phyloP scores from a whole-genome alignment of 1,140 invertebrate species.

The Lepeophtheirus salmonis region DNA sequence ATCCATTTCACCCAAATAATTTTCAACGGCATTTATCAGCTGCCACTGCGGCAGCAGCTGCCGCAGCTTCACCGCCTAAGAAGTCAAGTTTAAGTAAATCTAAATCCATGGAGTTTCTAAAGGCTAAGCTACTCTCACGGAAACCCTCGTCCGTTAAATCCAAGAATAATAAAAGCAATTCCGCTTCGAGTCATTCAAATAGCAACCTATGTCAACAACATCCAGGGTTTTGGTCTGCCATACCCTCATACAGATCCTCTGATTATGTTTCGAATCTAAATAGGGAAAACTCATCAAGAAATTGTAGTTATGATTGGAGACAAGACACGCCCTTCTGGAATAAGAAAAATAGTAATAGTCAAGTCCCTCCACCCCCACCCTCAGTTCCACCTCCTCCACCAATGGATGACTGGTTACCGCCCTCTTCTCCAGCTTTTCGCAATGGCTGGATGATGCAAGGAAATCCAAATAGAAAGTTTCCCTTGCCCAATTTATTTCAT shows the following conservation, averaged over 20 bases:
- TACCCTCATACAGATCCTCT: background rate
- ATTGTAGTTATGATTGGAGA: constrained; percentile 5
- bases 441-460: background rate
- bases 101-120: constrained; percentile 17
- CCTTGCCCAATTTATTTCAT: background rate
- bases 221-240: background rate
- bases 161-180: background rate
- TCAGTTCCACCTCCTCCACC: background rate
- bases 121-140: constrained; percentile 11
- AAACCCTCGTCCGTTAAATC: constrained; percentile 6
- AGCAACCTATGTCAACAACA: background rate
- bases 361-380: background rate
- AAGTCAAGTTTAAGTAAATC: constrained; percentile 6
- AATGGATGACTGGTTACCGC: background rate
- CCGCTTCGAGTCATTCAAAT: background rate
- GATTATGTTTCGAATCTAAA: background rate
- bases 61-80: background rate
- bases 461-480: background rate
- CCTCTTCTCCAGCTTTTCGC: background rate
- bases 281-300: background rate
- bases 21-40: background rate
- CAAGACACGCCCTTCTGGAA: constrained; percentile 15
- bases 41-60: background rate
- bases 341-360: background rate
- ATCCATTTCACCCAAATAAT: background rate